Evolutionary conservation across 2,888 invertebrate species (phyloP).

Genomic region (Pachydiplax longipennis): DNA sequence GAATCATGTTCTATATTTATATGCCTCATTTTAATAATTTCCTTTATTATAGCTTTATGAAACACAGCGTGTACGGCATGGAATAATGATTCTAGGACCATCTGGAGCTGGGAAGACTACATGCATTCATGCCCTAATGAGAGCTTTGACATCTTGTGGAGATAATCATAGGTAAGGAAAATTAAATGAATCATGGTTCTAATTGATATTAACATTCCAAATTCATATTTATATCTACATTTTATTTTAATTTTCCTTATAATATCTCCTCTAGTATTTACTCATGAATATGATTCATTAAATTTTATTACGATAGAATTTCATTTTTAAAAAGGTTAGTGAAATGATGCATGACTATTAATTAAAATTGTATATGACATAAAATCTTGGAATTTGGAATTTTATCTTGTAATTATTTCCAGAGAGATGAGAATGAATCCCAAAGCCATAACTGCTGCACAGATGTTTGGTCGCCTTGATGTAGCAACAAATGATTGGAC

Average conservation of each 20-base stretch:
- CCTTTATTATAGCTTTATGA: slow-evolving; percentile 77
- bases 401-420: slow-evolving; percentile 50
- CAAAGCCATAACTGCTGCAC: slow-evolving; percentile 94
- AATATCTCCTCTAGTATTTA: too few relatives aligned
- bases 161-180: slow-evolving; percentile 74
- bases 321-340: too few relatives aligned
- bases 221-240: too few relatives aligned
- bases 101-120: slow-evolving; percentile 95
- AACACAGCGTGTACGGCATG: slow-evolving; percentile 93
- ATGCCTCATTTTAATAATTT: neutral
- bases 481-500: slow-evolving; percentile 99
- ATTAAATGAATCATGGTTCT: neutral
- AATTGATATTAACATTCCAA: neutral
- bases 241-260: too few relatives aligned
- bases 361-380: too few relatives aligned
- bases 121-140: slow-evolving; percentile 90
- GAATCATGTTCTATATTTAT: too few relatives aligned
- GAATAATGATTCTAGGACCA: slow-evolving; percentile 95
- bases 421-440: slow-evolving; percentile 98
- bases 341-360: too few relatives aligned
- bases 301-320: too few relatives aligned
- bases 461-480: slow-evolving; percentile 96
- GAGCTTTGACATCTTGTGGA: slow-evolving; percentile 84
- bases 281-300: neutral
- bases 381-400: too few relatives aligned